Percentiles rank a stretch among this genome's conserved stretches.
phyloP scores from a whole-genome alignment of 1,140 invertebrate species.

The Octopus sinensis region DNA sequence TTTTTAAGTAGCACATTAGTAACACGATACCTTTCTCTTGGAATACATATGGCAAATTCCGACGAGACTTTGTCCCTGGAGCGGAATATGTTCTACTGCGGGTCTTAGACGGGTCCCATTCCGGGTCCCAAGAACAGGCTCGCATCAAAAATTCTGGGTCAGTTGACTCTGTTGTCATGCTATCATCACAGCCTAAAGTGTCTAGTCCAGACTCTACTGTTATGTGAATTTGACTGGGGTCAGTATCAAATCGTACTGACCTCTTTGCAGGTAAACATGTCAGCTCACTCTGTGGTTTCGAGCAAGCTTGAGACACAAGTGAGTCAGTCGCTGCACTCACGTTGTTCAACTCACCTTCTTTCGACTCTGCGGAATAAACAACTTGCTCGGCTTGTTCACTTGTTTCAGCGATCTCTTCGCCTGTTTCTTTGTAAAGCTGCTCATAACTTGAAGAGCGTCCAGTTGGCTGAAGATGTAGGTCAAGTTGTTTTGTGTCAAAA shows the following conservation, averaged over 20 bases:
- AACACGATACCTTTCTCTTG: slow-evolving; percentile 7
- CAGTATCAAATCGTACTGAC: slow-evolving; percentile 20
- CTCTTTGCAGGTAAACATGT: background rate
- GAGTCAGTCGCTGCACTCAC: background rate
- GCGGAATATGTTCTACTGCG: slow-evolving; percentile 1
- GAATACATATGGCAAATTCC: background rate
- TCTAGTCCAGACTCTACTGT: slow-evolving; percentile 40
- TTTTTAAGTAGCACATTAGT: background rate
- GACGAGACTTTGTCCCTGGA: background rate
- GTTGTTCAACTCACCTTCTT: slow-evolving; percentile 21
- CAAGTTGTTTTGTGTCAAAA: slow-evolving; percentile 44
- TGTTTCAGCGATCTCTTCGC: background rate
- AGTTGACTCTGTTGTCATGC: slow-evolving; percentile 3
- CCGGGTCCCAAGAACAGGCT: background rate
- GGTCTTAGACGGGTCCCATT: background rate
- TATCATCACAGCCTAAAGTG: slow-evolving; percentile 28
- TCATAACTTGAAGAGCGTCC: slow-evolving; percentile 43
- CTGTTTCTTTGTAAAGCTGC: slow-evolving; percentile 36
- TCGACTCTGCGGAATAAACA: background rate
- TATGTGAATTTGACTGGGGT: slow-evolving; percentile 36
- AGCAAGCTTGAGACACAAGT: background rate
- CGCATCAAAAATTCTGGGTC: slow-evolving; percentile 12
- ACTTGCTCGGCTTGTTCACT: background rate
- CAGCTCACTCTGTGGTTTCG: background rate
- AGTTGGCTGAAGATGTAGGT: slow-evolving; percentile 30